A percentile compares a stretch with the other conserved stretches of the same genome.
Evolutionary conservation across 2,113 vertebrate species (phyloP).

Genomic region (Lagopus muta): DNA sequence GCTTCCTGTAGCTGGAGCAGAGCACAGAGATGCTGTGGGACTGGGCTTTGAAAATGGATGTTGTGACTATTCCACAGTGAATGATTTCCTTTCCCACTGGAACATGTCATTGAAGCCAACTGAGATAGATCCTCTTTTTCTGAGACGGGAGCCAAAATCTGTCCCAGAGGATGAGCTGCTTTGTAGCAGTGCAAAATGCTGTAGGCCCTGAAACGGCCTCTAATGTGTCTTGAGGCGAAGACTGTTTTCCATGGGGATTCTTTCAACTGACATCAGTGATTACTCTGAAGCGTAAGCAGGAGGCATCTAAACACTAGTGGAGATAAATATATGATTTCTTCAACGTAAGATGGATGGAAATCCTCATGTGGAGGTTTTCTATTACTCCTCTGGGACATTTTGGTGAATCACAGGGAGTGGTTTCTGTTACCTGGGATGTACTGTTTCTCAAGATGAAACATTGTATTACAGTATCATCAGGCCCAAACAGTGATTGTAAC

Average conservation of each 20-base stretch:
- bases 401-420: not conserved
- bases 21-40: too few relatives aligned
- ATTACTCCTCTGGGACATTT: not conserved
- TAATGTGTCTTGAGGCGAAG: not conserved
- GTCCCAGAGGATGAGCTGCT: not conserved
- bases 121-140: not conserved
- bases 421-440: not conserved
- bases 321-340: not conserved
- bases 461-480: not conserved
- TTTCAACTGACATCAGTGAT: not conserved
- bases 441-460: not conserved
- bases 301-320: not conserved
- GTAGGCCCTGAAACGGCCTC: not conserved
- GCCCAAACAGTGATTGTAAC: not conserved
- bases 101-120: rapidly evolving
- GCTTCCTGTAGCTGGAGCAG: not conserved
- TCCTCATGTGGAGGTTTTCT: not conserved
- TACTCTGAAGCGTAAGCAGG: not conserved
- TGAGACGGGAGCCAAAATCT: not conserved
- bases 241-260: not conserved
- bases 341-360: not conserved
- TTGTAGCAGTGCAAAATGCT: not conserved
- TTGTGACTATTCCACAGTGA: not conserved
- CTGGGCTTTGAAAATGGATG: not conserved
- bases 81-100: not conserved